Conservation (phyloP, 2,113 vertebrate species). For the Corythoichthys haematopterus region DNA sequence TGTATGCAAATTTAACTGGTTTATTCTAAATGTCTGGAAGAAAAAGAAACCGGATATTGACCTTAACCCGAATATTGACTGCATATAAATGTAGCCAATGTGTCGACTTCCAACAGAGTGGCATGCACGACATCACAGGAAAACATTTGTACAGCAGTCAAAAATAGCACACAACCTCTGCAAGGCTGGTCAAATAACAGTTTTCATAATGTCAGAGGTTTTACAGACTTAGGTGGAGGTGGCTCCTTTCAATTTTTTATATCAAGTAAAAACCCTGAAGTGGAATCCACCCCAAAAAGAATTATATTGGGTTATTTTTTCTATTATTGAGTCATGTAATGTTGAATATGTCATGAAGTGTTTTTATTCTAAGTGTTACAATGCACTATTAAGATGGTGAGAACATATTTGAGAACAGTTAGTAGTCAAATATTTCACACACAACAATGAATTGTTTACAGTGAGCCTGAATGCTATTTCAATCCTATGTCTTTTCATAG, state of each 20-base stretch:
- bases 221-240: not conserved
- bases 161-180: not conserved
- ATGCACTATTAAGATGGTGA: not conserved
- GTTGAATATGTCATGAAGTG: slow-evolving; percentile 5
- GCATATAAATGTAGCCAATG: not conserved
- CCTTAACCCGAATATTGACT: too few species aligned
- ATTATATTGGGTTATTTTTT: not conserved
- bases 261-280: not conserved
- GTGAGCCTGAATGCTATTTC: not conserved
- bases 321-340: not conserved
- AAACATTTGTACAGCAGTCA: not conserved
- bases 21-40: too few species aligned
- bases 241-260: not conserved
- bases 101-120: not conserved
- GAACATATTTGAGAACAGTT: not conserved
- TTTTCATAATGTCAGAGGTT: not conserved
- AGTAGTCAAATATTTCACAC: not conserved
- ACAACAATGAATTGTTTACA: not conserved
- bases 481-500: not conserved
- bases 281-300: not conserved
- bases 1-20: too few species aligned
- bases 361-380: not conserved
- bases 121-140: not conserved
- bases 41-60: too few species aligned
- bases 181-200: not conserved